Evolutionary conservation across 1,140 invertebrate genomes (phyloP), one percentile per base, ranked within the genome.

Genomic region (Paralvinella palmiformis): DNA sequence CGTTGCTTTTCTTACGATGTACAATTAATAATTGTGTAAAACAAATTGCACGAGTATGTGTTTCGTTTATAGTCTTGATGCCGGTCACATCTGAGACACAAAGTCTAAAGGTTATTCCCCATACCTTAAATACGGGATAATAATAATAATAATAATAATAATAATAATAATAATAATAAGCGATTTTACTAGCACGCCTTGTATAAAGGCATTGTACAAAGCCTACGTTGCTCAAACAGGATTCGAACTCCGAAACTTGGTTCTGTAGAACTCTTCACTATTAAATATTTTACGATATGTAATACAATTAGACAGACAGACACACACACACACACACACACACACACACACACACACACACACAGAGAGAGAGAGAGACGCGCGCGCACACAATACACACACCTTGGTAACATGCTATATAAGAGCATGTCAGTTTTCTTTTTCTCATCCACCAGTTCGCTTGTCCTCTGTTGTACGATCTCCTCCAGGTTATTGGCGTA

Each of bases 401-500:
- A 91, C 92, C 88, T 90, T 50, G 92, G 92, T 56, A 96, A 80
- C 91, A 96, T 94, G 71, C 91, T 84, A 75, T 92, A 91, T 24
- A 96, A 82, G 22, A 96, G 83, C 75, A 93, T 90, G 75, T 96
- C 92, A 44, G 91, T 94, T 82, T 93, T 94, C 81, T 92, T 92
- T 80, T 93, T 92, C 81, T 95, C 92, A 82, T 92, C 87, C 70
- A 92, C 90, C 60, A 95, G 80, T 75, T 94, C 90, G 67, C 92
- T 89, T 3, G 92, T 96, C 63, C 92, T 81, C 72, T 94, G 91
- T 22, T 89, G 85, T 68, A 96, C 93, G 22, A 94, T 75, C 71
- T 92, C 91, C 78, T 95, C 92, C 72, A 96, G 81, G 83, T 95
- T 94, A 79, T 93, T 93, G 5, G 91, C 92, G 80, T 96, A 94